Evolutionary conservation across 2,113 vertebrate genomes (phyloP).

Genomic region (Phaethon lepturus): DNA sequence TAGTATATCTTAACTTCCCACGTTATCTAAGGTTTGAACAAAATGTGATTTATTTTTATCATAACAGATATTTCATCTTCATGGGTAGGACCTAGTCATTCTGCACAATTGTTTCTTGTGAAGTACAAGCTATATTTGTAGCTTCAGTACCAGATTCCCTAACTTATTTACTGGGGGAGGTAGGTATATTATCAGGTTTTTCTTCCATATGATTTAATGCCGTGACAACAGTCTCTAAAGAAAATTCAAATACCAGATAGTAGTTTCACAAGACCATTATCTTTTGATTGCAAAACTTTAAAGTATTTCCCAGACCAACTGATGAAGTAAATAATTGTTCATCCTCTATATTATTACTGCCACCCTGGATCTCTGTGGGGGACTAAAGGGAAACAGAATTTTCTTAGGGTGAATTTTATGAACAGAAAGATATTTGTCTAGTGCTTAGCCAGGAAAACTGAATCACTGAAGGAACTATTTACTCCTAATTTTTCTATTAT

Average conservation of each 20-base stretch:
- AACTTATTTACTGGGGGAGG: conserved; percentile 20
- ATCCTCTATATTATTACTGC: conserved; percentile 61
- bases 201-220: conserved; percentile 61
- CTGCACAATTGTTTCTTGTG: neutral
- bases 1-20: neutral
- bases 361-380: conserved; percentile 58
- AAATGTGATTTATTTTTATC: neutral
- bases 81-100: neutral
- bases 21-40: neutral
- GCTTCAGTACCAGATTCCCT: neutral
- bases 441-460: conserved; percentile 45
- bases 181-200: conserved; percentile 44
- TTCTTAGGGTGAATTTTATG: conserved; percentile 66
- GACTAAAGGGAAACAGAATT: conserved; percentile 66
- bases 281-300: conserved; percentile 71
- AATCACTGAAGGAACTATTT: conserved; percentile 56
- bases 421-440: conserved; percentile 59
- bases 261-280: conserved; percentile 61
- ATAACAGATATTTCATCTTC: neutral
- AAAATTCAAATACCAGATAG: conserved; percentile 51
- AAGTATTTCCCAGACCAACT: conserved; percentile 63
- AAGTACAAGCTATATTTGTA: neutral
- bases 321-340: conserved; percentile 70
- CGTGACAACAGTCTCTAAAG: conserved; percentile 50
- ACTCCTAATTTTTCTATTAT: conserved; percentile 50